A percentile compares a stretch with the other conserved stretches of the same genome.
Conservation (phyloP, 2,888 invertebrate genomes). For the Cephus runcator region DNA sequence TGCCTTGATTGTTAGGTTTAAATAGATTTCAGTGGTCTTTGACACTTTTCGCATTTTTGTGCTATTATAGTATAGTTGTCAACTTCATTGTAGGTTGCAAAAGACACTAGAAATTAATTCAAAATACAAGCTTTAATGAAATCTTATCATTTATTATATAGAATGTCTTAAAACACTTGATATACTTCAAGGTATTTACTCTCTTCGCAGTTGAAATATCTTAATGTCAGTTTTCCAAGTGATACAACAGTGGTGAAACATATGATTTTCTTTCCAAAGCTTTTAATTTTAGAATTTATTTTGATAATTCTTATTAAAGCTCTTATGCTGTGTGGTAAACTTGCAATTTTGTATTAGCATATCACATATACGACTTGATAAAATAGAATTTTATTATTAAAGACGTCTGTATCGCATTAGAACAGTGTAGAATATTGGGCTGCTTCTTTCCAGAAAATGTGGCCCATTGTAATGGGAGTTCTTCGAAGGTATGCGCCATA, state of each 20-base stretch:
- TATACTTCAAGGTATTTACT: neutral
- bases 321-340: neutral
- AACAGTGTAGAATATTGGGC: neutral
- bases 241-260: neutral
- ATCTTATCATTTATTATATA: neutral
- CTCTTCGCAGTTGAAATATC: neutral
- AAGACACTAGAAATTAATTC: neutral
- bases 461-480: slow-evolving; percentile 77
- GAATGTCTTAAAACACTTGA: neutral
- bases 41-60: neutral
- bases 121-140: neutral
- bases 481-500: slow-evolving; percentile 81
- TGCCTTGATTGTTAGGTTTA: neutral
- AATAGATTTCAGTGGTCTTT: neutral
- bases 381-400: neutral
- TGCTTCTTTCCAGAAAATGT: slow-evolving; percentile 72
- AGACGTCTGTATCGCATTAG: neutral
- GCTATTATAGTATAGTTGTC: neutral
- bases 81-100: neutral
- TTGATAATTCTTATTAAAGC: neutral
- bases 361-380: neutral
- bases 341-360: neutral
- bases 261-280: neutral
- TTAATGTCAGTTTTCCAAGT: neutral
- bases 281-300: neutral